Conservation (phyloP, 2,797 vertebrate genomes). For the Anguilla pacifica region DNA sequence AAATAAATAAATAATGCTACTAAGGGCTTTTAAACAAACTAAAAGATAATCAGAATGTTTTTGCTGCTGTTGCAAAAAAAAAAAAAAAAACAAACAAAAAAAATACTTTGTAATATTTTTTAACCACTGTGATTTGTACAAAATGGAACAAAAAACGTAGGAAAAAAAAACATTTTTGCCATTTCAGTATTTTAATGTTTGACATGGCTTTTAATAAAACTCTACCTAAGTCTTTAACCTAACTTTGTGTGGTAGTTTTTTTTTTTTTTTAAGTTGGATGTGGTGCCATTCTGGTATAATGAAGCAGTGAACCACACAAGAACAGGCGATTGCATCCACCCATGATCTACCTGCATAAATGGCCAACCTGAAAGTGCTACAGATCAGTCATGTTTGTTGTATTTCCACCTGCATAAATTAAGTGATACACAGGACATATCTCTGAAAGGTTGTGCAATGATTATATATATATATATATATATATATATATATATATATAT, state of each 20-base stretch:
- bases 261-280: not conserved
- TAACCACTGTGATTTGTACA: conserved; percentile 83
- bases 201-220: conserved; percentile 82
- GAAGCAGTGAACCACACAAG: not conserved
- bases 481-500: no score
- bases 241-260: conserved; percentile 15
- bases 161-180: conserved; percentile 60
- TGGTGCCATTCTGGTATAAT: not conserved
- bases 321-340: not conserved
- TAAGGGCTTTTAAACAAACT: conserved; percentile 73
- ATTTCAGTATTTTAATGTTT: conserved; percentile 84
- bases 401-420: not conserved
- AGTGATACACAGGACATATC: not conserved
- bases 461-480: no score
- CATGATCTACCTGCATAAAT: not conserved
- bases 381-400: not conserved
- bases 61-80: conserved; percentile 74
- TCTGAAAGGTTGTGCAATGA: not conserved
- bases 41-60: conserved; percentile 66
- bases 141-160: conserved; percentile 58
- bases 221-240: conserved; percentile 63
- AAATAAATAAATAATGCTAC: conserved; percentile 50
- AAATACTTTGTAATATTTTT: conserved; percentile 77
- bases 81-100: conserved; percentile 31
- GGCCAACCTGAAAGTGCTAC: not conserved